Conservation (phyloP, 2,888 invertebrate species). For the Noctua janthe region DNA sequence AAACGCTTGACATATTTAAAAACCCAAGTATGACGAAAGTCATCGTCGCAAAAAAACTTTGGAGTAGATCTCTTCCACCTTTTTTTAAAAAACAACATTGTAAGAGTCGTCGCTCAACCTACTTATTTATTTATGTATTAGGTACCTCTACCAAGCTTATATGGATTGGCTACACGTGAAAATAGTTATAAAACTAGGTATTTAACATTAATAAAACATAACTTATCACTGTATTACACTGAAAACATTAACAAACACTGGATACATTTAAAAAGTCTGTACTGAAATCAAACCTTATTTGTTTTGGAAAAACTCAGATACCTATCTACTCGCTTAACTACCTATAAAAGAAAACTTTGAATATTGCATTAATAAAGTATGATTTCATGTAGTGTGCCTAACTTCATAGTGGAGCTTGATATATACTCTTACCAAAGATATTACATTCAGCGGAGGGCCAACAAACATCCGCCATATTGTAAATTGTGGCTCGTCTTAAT, state of each 20-base stretch:
- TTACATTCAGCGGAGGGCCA: constrained; percentile 68
- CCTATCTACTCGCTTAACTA: background rate
- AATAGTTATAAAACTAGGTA: background rate
- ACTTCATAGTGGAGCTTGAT: constrained; percentile 14
- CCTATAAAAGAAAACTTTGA: background rate
- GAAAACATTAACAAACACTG: background rate
- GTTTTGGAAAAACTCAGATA: too few species aligned
- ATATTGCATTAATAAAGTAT: background rate
- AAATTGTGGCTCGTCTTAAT: constrained; percentile 70
- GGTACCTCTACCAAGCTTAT: background rate
- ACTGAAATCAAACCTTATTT: background rate
- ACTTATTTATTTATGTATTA: background rate
- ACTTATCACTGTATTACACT: background rate
- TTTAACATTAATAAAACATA: too few species aligned
- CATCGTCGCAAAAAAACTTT: constrained; percentile 42
- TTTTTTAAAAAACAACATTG: constrained; percentile 1
- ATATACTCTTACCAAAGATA: constrained; percentile 15
- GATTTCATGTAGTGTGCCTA: background rate
- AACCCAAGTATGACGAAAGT: constrained; percentile 69
- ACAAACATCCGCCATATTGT: constrained; percentile 71
- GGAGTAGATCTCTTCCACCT: constrained; percentile 22
- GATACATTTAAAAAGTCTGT: background rate
- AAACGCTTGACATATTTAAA: constrained; percentile 78
- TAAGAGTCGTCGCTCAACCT: background rate
- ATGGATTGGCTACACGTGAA: background rate